These are phyloP conservation scores for Triplophysa yarkandensis DNA, from an alignment of 2,797 vertebrate species.

Conservation along the genomic window DNA sequence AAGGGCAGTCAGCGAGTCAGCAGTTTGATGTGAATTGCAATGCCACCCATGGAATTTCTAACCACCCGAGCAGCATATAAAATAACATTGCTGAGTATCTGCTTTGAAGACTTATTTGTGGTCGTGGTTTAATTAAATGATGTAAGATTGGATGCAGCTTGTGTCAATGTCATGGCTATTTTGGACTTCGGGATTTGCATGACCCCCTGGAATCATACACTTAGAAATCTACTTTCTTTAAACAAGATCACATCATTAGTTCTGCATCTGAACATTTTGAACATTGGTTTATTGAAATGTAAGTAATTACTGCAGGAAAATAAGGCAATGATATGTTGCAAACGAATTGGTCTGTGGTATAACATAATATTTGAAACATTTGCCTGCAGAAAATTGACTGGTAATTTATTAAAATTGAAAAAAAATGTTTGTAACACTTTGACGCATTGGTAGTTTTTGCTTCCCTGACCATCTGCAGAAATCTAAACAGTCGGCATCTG, in stretches of 20 bases:
- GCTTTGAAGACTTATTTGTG: conserved; percentile 9
- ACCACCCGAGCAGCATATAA: conserved; percentile 4
- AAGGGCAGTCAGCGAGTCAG: conserved; percentile 1
- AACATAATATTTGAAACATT: neutral
- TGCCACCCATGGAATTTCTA: conserved; percentile 11
- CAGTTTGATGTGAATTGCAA: conserved; percentile 15
- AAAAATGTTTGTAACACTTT: neutral
- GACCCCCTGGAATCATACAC: neutral
- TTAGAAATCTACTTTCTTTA: neutral
- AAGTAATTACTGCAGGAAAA: neutral
- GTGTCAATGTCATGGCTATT: neutral
- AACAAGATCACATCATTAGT: neutral
- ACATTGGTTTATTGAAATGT: neutral
- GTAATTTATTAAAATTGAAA: neutral
- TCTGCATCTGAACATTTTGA: neutral
- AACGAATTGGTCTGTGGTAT: neutral
- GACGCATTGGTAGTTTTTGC: neutral
- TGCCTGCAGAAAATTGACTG: neutral
- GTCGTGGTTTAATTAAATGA: neutral
- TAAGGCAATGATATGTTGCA: neutral
- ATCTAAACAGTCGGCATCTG: conserved; percentile 13
- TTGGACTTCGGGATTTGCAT: neutral
- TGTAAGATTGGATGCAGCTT: neutral
- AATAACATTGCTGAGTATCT: neutral
- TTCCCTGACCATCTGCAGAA: conserved; percentile 12